Percentiles rank a stretch among this genome's conserved stretches.
Evolutionary conservation across 2,797 vertebrate species (phyloP).

Genomic region (Anolis apletophallus): DNA sequence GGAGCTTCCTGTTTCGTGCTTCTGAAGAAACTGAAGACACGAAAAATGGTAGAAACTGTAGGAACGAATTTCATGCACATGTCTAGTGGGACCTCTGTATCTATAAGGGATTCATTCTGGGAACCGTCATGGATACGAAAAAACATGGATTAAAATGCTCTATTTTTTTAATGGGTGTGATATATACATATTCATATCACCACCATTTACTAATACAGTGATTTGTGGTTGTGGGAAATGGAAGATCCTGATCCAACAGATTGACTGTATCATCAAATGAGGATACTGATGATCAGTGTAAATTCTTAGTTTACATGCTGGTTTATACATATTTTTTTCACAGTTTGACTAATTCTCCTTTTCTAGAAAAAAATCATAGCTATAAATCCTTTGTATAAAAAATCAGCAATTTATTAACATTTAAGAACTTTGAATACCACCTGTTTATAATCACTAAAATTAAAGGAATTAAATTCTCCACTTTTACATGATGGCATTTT

Average conservation of each 20-base stretch:
- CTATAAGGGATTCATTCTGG: too few relatives aligned
- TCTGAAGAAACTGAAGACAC: too few relatives aligned
- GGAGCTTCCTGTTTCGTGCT: too few relatives aligned
- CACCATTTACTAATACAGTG: too few relatives aligned
- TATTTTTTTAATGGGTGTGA: too few relatives aligned
- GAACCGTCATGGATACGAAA: too few relatives aligned
- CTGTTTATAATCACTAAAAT: conserved; percentile 65
- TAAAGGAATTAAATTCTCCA: conserved; percentile 48
- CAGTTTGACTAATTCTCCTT: neutral
- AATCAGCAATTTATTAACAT: conserved; percentile 37
- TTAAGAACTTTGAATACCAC: conserved; percentile 28
- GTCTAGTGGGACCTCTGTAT: too few relatives aligned
- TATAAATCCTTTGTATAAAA: conserved; percentile 50
- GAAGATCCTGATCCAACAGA: neutral
- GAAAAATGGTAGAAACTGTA: too few relatives aligned
- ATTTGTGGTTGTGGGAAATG: too few relatives aligned
- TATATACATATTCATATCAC: too few relatives aligned
- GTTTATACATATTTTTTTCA: neutral
- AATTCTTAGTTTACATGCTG: conserved; percentile 1
- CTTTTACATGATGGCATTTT: conserved; percentile 49
- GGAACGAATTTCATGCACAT: too few relatives aligned
- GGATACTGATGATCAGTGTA: neutral
- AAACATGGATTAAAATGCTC: too few relatives aligned
- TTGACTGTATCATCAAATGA: neutral
- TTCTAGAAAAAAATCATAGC: neutral